phyloP scores from a whole-genome alignment of 2,888 invertebrate species.

The Parnassius orleans region DNA sequence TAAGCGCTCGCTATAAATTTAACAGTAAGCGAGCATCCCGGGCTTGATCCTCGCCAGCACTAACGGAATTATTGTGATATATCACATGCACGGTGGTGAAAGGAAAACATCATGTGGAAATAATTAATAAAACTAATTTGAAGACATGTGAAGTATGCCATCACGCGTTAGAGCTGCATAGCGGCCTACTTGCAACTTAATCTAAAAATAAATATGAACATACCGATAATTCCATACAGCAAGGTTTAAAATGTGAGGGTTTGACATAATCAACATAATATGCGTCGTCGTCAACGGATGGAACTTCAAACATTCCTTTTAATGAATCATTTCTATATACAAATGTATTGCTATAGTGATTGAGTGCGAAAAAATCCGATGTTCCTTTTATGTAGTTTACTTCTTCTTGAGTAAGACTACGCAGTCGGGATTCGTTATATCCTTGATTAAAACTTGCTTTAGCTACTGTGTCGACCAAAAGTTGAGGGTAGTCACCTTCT shows the following conservation, averaged over 20 bases:
- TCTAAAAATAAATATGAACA: background rate
- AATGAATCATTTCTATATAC: constrained; percentile 34
- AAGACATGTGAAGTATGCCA: no score
- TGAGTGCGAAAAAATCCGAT: constrained; percentile 68
- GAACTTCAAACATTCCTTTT: constrained; percentile 20
- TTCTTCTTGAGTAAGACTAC: constrained; percentile 59
- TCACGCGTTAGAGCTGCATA: no score
- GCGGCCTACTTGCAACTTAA: no score
- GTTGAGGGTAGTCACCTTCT: constrained; percentile 80
- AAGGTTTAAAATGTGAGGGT: background rate
- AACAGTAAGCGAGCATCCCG: no score
- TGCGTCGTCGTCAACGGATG: constrained; percentile 30
- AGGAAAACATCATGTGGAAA: no score
- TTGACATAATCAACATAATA: constrained; percentile 27
- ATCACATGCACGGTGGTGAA: no score
- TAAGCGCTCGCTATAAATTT: no score
- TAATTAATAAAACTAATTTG: no score
- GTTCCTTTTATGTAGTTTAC: constrained; percentile 42
- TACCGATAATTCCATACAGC: constrained; percentile 5
- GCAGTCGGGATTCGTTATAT: constrained; percentile 57
- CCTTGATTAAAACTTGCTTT: constrained; percentile 70
- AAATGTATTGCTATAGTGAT: constrained; percentile 80
- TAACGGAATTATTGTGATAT: no score
- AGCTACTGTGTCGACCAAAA: constrained; percentile 76
- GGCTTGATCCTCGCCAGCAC: no score